phyloP scores from a whole-genome alignment of 2,797 vertebrate species.

The Melanotaenia trifasciata region DNA sequence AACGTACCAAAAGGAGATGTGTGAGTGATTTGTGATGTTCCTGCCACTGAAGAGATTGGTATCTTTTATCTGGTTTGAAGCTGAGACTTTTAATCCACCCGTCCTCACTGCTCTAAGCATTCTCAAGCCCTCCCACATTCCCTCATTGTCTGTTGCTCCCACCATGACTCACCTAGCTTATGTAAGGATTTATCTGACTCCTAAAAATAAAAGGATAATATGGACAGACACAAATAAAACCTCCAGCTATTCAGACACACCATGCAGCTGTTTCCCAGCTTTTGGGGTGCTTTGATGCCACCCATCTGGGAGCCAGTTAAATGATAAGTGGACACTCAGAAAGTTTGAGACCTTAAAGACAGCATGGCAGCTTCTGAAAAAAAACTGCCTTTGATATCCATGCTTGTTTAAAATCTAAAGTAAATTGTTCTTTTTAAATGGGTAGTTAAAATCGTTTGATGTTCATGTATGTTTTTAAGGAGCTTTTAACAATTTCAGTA shows the following conservation, averaged over 20 bases:
- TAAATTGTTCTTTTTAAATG: not conserved
- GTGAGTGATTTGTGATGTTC: constrained; percentile 29
- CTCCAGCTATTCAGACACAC: constrained; percentile 51
- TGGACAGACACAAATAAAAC: constrained; percentile 68
- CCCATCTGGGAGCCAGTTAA: constrained; percentile 45
- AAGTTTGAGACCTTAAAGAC: constrained; percentile 19
- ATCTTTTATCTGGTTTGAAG: constrained; percentile 41
- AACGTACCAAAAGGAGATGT: constrained; percentile 16
- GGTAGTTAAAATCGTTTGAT: not conserved
- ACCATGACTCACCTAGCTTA: constrained; percentile 76
- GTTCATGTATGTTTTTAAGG: not conserved
- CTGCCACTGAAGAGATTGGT: constrained; percentile 21
- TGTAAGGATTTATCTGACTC: constrained; percentile 70
- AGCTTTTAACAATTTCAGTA: not conserved
- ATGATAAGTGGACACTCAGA: constrained; percentile 24
- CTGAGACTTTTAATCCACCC: constrained; percentile 46
- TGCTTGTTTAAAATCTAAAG: not conserved
- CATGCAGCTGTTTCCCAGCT: constrained; percentile 72
- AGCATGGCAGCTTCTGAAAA: not conserved
- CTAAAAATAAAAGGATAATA: constrained; percentile 81
- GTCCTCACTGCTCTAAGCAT: constrained; percentile 32
- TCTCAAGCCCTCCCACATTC: constrained; percentile 61
- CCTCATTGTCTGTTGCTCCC: constrained; percentile 60
- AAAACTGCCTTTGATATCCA: not conserved
- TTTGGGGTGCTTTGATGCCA: constrained; percentile 61